Evolutionary conservation across 30 jellyfish, hydroid and myxozoan genomes (phyloP).

Genomic region (Catostylus mosaicus): DNA sequence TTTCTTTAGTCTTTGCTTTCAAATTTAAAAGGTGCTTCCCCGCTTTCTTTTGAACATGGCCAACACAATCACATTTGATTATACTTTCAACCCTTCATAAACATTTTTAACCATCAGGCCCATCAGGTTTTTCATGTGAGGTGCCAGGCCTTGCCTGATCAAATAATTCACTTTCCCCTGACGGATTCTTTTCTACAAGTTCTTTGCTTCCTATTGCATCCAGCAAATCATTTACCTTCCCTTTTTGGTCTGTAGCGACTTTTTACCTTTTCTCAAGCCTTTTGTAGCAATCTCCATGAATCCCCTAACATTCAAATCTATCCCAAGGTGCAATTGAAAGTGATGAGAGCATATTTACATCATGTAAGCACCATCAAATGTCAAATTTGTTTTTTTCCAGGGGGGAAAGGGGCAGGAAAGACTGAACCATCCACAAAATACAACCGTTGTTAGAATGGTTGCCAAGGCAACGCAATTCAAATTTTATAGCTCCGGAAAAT

Average conservation of each 20-base stretch:
- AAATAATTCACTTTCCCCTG: slow-evolving; percentile 8
- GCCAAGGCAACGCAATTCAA: too few species aligned
- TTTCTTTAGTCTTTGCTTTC: background rate
- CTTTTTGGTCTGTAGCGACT: slow-evolving; percentile 1
- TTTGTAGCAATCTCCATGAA: too few species aligned
- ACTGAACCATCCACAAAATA: too few species aligned
- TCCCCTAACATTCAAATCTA: too few species aligned
- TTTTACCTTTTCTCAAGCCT: background rate
- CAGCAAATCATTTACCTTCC: slow-evolving; percentile 4
- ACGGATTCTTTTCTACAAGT: background rate
- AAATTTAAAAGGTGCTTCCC: background rate
- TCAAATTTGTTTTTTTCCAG: too few species aligned
- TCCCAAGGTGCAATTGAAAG: too few species aligned
- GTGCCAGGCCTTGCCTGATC: slow-evolving; percentile 8
- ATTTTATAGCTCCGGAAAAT: too few species aligned
- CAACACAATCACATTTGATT: background rate
- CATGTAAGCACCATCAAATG: too few species aligned
- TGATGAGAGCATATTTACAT: too few species aligned
- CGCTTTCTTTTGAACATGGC: too few species aligned
- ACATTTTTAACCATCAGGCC: background rate
- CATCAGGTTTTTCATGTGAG: background rate
- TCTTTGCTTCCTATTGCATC: background rate
- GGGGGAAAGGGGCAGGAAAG: too few species aligned
- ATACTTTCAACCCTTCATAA: background rate
- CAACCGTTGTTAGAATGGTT: too few species aligned